These are phyloP conservation scores for Bradynema listronoti DNA, from an alignment of 1,140 invertebrate species.

Conservation along the genomic window DNA sequence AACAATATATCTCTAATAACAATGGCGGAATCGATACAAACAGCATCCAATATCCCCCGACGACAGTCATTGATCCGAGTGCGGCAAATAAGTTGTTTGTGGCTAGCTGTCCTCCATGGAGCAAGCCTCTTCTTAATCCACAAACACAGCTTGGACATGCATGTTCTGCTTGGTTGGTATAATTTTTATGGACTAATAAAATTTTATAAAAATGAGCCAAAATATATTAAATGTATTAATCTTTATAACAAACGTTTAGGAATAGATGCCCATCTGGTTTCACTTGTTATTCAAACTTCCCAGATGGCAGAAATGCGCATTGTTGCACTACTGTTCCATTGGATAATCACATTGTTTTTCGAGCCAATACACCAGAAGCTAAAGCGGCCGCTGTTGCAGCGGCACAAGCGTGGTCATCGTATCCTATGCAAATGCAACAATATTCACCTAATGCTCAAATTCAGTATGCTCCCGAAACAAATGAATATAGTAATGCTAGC, in stretches of 20 bases:
- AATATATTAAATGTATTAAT: no score
- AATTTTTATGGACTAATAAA: no score
- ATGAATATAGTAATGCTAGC: no score
- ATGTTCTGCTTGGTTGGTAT: slow-evolving; percentile 45
- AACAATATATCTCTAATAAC: neutral
- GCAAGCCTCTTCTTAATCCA: slow-evolving; percentile 31
- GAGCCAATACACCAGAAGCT: slow-evolving; percentile 18
- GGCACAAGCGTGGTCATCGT: no score
- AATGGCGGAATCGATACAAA: no score
- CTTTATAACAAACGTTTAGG: no score
- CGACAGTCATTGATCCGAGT: neutral
- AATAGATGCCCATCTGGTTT: slow-evolving; percentile 38
- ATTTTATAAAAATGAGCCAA: no score
- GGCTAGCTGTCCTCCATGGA: slow-evolving; percentile 38
- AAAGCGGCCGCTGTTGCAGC: slow-evolving; percentile 16
- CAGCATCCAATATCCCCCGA: neutral
- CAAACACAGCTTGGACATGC: slow-evolving; percentile 30
- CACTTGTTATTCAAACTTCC: slow-evolving; percentile 45
- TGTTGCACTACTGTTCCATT: slow-evolving; percentile 43
- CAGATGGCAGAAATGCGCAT: slow-evolving; percentile 42
- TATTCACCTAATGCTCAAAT: no score
- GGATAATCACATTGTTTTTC: slow-evolving; percentile 38
- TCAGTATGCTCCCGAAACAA: no score
- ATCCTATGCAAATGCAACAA: no score
- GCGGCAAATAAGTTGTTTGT: slow-evolving; percentile 15